Conservation (phyloP, 2,797 vertebrate species). For the Pipistrellus nathusii region DNA sequence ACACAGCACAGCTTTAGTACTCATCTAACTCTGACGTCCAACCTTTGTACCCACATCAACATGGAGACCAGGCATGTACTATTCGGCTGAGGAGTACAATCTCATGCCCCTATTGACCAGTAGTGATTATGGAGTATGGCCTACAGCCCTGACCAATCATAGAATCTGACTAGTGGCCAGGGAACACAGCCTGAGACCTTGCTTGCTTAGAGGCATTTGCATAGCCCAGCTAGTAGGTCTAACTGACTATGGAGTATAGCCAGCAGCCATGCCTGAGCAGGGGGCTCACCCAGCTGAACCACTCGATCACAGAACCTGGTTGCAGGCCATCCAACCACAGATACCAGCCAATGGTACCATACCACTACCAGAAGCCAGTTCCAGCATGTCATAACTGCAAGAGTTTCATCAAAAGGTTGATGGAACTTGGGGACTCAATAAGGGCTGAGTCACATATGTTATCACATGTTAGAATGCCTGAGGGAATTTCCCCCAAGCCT, state of each 20-base stretch:
- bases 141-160: not conserved
- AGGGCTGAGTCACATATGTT: no score
- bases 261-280: not conserved
- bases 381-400: no score
- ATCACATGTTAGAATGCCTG: no score
- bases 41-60: not conserved
- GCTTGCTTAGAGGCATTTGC: not conserved
- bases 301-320: not conserved
- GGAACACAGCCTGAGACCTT: not conserved
- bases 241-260: not conserved
- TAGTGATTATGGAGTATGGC: not conserved
- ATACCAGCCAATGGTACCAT: not conserved
- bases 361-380: no score
- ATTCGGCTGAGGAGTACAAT: not conserved
- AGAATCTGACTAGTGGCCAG: not conserved
- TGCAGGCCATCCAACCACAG: no score
- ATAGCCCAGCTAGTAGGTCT: not conserved
- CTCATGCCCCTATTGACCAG: not conserved
- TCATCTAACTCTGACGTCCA: not conserved
- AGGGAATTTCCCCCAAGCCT: no score
- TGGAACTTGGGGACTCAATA: no score
- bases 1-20: not conserved
- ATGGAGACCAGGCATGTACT: not conserved
- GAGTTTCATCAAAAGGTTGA: no score
- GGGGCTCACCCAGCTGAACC: not conserved